These are phyloP conservation scores for Eurytemora carolleeae DNA, from an alignment of 1,140 invertebrate genomes.

Conservation along the genomic window DNA sequence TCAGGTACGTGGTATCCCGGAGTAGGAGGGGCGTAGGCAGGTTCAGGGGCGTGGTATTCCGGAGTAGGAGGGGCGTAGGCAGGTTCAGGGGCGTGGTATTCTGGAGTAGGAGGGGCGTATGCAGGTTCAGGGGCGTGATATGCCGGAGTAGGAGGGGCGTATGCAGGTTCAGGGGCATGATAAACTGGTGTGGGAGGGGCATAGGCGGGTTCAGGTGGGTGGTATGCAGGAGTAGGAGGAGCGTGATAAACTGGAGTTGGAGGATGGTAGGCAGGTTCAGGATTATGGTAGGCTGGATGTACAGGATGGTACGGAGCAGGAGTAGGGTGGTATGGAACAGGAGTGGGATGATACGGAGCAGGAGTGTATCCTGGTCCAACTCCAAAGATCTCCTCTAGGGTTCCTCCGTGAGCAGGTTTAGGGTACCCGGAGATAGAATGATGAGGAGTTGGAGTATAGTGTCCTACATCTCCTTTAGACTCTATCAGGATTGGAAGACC, in stretches of 20 bases:
- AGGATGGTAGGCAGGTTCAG: conserved; percentile 5
- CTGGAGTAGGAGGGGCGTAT: neutral
- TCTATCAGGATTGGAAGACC: too few species aligned
- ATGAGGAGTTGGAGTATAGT: too few species aligned
- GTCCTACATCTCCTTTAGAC: too few species aligned
- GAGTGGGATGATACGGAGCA: conserved; percentile 34
- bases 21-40: neutral
- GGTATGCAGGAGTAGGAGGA: conserved; percentile 4
- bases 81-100: neutral
- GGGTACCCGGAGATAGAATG: neutral
- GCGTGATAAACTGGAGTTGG: conserved; percentile 5
- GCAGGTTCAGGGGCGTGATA: neutral
- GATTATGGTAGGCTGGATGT: conserved; percentile 2
- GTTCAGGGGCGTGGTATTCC: conserved; percentile 3
- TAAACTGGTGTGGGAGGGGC: conserved; percentile 3
- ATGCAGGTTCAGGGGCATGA: conserved; percentile 1
- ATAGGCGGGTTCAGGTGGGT: conserved; percentile 1
- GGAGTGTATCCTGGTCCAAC: conserved; percentile 12
- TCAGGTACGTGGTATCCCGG: neutral
- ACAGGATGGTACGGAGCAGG: conserved; percentile 24
- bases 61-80: conserved; percentile 7
- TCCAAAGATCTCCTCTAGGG: conserved; percentile 6
- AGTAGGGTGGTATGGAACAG: too few species aligned
- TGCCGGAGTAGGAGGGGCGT: neutral
- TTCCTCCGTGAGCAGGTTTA: neutral